phyloP scores from a whole-genome alignment of 2,888 invertebrate genomes.

The Acanthopleura granulata region DNA sequence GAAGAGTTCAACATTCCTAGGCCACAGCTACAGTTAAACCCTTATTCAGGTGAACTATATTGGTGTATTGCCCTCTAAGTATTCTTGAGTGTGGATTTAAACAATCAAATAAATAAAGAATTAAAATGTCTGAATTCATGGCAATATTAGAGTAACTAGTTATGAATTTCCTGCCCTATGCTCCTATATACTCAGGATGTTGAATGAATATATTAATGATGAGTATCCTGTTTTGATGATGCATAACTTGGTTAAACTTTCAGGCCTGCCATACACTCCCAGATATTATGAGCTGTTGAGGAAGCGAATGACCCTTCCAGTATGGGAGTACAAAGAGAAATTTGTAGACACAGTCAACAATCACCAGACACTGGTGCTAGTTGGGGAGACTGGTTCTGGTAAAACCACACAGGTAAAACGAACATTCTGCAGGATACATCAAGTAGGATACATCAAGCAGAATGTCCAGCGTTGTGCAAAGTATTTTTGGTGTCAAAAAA shows the following conservation, averaged over 20 bases:
- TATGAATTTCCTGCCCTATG: no score
- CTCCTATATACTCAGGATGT: no score
- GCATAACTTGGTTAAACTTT: not conserved
- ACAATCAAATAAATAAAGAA: no score
- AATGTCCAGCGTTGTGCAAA: no score
- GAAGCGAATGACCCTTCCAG: slow-evolving; percentile 92
- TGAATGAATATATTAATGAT: no score
- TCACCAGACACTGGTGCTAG: slow-evolving; percentile 94
- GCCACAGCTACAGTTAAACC: slow-evolving; percentile 60
- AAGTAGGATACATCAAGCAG: no score
- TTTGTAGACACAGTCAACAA: slow-evolving; percentile 94
- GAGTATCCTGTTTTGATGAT: slow-evolving; percentile 6
- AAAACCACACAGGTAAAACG: slow-evolving; percentile 90
- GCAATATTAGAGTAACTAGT: no score
- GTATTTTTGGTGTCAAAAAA: no score
- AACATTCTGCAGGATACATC: no score
- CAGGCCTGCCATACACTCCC: slow-evolving; percentile 85
- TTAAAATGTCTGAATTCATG: no score
- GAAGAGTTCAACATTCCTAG: slow-evolving; percentile 60
- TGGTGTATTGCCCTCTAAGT: no score
- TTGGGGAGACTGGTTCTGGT: slow-evolving; percentile 98
- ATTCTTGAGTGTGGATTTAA: no score
- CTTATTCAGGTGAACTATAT: slow-evolving; percentile 58
- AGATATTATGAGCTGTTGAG: slow-evolving; percentile 87
- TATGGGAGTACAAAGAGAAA: slow-evolving; percentile 97